phyloP scores from a whole-genome alignment of 1,140 invertebrate genomes.

The Hycleus phaleratus region DNA sequence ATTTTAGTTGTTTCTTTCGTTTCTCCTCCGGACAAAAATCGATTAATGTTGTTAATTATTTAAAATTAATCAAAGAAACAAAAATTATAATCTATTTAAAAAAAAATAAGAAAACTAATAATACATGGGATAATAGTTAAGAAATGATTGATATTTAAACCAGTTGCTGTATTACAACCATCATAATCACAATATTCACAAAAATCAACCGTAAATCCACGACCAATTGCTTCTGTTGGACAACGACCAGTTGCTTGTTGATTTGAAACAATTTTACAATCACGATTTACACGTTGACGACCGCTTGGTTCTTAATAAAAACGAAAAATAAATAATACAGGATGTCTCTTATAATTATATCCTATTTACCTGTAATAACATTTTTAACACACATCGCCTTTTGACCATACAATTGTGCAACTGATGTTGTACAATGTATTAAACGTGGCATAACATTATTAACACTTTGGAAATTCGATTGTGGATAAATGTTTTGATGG shows the following conservation, averaged over 20 bases:
- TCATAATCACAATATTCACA: constrained; percentile 38
- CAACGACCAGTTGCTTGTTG: constrained; percentile 46
- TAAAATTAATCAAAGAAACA: background rate
- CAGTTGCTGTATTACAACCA: constrained; percentile 32
- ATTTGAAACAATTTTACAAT: constrained; percentile 49
- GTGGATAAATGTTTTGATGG: constrained; percentile 2
- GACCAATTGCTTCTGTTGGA: constrained; percentile 24
- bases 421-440: background rate
- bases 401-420: constrained; percentile 10
- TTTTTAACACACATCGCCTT: constrained; percentile 26
- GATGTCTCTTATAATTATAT: background rate
- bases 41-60: no score
- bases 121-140: constrained; percentile 6
- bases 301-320: background rate
- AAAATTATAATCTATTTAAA: background rate
- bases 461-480: constrained; percentile 4
- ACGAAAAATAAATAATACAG: background rate
- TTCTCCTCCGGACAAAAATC: no score
- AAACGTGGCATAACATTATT: constrained; percentile 4
- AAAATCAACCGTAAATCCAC: constrained; percentile 47
- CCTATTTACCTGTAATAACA: constrained; percentile 18
- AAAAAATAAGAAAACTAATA: background rate
- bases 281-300: constrained; percentile 17
- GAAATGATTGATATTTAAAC: constrained; percentile 18
- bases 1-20: no score